Evolutionary conservation across 2,888 invertebrate species (phyloP).

Genomic region (Athalia rosae): DNA sequence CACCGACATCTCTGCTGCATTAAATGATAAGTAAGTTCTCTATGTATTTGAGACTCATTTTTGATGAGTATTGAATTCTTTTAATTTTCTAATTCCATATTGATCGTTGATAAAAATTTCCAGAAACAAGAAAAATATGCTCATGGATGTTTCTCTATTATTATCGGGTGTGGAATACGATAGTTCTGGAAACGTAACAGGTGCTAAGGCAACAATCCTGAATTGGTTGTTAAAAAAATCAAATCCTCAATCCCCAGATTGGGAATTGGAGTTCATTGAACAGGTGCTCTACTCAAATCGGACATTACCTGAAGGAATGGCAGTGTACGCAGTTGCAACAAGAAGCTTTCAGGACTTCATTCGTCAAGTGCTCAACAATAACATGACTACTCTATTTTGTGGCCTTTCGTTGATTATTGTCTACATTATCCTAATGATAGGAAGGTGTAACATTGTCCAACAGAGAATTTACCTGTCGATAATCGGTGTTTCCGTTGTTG

Average conservation of each 20-base stretch:
- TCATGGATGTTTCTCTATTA: conserved; percentile 64
- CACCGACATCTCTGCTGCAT: conserved; percentile 60
- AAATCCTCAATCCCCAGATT: conserved; percentile 60
- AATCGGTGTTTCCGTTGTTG: conserved; percentile 70
- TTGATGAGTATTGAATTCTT: too few relatives aligned
- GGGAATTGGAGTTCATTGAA: conserved; percentile 67
- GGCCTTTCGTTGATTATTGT: conserved; percentile 69
- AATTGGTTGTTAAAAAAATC: conserved; percentile 69
- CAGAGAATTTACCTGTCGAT: conserved; percentile 69
- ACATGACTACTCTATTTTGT: conserved; percentile 66
- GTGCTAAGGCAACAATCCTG: conserved; percentile 68
- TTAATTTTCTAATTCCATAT: conserved; percentile 1
- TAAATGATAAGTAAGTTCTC: conserved; percentile 62
- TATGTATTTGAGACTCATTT: too few relatives aligned
- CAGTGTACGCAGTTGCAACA: conserved; percentile 66
- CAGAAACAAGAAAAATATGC: conserved; percentile 53
- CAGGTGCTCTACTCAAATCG: conserved; percentile 61
- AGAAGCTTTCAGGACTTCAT: conserved; percentile 69
- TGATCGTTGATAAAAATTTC: conserved; percentile 35
- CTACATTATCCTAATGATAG: conserved; percentile 70
- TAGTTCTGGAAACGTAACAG: conserved; percentile 57
- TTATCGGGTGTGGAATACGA: conserved; percentile 64
- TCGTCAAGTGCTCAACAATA: conserved; percentile 66
- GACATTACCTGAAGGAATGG: conserved; percentile 64
- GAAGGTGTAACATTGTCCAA: conserved; percentile 68